These are phyloP conservation scores for Brachyistius frenatus DNA, from an alignment of 2,113 vertebrate genomes.

Conservation along the genomic window DNA sequence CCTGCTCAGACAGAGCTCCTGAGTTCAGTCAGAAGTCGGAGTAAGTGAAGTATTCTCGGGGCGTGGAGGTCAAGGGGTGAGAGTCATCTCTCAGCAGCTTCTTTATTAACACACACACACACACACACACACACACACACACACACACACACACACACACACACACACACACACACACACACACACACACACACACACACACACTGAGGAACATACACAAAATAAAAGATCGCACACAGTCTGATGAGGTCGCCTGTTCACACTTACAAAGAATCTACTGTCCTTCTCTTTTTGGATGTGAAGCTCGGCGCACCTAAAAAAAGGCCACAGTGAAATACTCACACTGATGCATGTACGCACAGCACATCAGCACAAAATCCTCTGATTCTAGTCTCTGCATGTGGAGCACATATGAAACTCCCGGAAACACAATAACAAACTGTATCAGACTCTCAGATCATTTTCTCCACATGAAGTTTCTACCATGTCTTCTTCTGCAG, in stretches of 20 bases:
- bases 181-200: neutral
- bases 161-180: neutral
- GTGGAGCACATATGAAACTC: too few relatives aligned
- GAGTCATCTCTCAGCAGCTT: constrained; percentile 80
- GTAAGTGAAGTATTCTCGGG: constrained; percentile 72
- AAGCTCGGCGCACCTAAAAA: constrained; percentile 13
- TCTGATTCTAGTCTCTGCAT: too few relatives aligned
- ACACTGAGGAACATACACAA: neutral
- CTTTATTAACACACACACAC: constrained; percentile 75
- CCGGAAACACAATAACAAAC: too few relatives aligned
- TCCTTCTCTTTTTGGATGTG: constrained; percentile 18
- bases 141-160: constrained; percentile 9
- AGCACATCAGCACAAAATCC: too few relatives aligned
- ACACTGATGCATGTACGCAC: too few relatives aligned
- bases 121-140: neutral
- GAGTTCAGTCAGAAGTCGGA: constrained; percentile 62
- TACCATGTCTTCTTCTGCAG: too few relatives aligned
- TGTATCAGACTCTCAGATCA: too few relatives aligned
- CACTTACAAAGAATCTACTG: constrained; percentile 59
- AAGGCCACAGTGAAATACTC: constrained; percentile 2
- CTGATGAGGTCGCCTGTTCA: constrained; percentile 29
- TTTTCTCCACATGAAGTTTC: too few relatives aligned
- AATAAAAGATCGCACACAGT: neutral
- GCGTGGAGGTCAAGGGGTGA: constrained; percentile 69
- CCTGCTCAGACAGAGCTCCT: constrained; percentile 55